Evolutionary conservation across 2,113 vertebrate genomes (phyloP), one percentile per base, ranked within the genome.

Genomic region (Argyrosomus japonicus): DNA sequence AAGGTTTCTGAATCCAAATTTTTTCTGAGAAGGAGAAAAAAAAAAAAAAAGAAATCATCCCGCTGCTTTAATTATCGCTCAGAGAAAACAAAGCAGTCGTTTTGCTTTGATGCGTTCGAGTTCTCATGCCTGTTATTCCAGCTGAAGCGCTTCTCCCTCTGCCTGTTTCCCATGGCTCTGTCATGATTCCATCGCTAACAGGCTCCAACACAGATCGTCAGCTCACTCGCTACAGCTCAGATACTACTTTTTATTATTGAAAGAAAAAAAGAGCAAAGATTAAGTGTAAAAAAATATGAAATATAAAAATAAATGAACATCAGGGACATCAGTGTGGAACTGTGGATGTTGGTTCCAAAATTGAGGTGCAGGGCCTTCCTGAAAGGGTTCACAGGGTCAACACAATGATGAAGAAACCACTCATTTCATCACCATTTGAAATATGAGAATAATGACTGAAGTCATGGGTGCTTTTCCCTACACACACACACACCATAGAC

Each of bases 91-190:
- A 94, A 93, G 92, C 90, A 90, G 84, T 80, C 90, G 86, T 91
- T 94, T 94, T 93, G 90, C 93, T 95, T 94, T 93, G 92, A 95
- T 95, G 92, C 88, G 13, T 85, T 75, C 7, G 27, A 84, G 82
- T 92, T 83, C 88, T 87, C 45, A 14, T 82, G 88, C 68, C 79
- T 91, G 77, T 88, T 90, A 89, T 90, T 92, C 69, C 70, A 75
- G 85, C 67, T 85, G 87, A 93, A 88, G 79, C 65, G 67, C 65
- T 23, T 57, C 85, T 84, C 75, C 45, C 71, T 78, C 71, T 48
- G 50, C 67, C 64, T 43, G 60, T 83, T 84, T 91, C 90, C 91
- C 89, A 86, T 23, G 86, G 84, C 81, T 87, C 92, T 62, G 9
- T 81, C 85, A 84, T 68, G 68, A 87, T 73, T 83, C 84, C 81